Evolutionary conservation across 1,140 invertebrate species (phyloP).

Genomic region (Sycophaga agraensis): DNA sequence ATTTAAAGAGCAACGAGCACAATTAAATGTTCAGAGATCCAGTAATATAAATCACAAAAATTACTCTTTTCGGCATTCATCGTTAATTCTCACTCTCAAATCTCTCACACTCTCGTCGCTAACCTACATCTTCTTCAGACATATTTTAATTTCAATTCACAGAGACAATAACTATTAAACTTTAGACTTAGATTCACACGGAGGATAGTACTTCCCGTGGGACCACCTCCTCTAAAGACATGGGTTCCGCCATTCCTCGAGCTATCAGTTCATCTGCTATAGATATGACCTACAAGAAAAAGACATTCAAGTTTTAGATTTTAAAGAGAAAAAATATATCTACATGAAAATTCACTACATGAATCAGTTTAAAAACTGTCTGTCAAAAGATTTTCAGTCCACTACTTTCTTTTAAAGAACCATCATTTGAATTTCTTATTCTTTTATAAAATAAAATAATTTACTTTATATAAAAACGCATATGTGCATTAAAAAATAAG

Average conservation of each 20-base stretch:
- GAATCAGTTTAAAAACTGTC: constrained; percentile 1
- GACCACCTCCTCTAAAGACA: constrained; percentile 39
- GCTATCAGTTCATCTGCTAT: constrained; percentile 51
- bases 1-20: constrained; percentile 9
- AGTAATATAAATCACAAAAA: constrained; percentile 22
- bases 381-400: constrained; percentile 18
- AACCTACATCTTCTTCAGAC: constrained; percentile 2
- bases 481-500: neutral
- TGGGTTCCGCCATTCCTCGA: constrained; percentile 42
- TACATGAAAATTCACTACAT: neutral
- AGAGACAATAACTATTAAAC: constrained; percentile 21
- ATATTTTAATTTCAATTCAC: constrained; percentile 14
- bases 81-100: constrained; percentile 12
- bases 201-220: constrained; percentile 33
- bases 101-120: constrained; percentile 15
- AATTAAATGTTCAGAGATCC: constrained; percentile 5
- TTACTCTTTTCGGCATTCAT: constrained; percentile 17
- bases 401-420: constrained; percentile 25
- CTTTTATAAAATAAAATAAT: neutral
- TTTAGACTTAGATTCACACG: constrained; percentile 36
- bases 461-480: too few relatives aligned
- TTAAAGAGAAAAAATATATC: neutral
- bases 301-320: constrained; percentile 1
- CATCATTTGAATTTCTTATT: constrained; percentile 8
- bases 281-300: constrained; percentile 46